These are phyloP conservation scores for Martes martes DNA, from an alignment of 2,113 vertebrate genomes.

Conservation along the genomic window DNA sequence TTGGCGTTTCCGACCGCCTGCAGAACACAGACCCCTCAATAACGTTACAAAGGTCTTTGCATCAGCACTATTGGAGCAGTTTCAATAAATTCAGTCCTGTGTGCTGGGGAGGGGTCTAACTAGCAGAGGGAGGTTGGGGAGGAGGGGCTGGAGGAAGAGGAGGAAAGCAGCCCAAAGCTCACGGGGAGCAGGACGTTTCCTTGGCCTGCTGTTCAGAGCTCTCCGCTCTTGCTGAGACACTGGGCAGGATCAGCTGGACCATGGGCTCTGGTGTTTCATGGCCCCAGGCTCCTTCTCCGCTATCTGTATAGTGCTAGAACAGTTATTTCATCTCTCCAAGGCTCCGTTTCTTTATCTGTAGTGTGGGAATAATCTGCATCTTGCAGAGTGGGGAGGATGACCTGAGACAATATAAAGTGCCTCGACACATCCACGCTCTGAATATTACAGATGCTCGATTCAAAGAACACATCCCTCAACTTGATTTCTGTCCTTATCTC, in stretches of 20 bases:
- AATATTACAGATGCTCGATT: not conserved
- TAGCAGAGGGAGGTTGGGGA: not conserved
- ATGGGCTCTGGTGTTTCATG: not conserved
- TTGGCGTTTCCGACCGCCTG: conserved; percentile 98
- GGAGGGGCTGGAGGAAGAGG: accelerated
- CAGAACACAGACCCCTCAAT: not conserved
- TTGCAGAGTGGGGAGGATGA: not conserved
- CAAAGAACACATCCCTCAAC: not conserved
- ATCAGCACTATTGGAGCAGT: not conserved
- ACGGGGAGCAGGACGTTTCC: not conserved
- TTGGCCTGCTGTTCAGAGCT: not conserved
- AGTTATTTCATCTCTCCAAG: not conserved
- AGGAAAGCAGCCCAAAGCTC: not conserved
- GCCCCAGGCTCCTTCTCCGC: not conserved
- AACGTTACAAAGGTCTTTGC: not conserved
- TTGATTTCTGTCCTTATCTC: not conserved
- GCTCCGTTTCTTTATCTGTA: not conserved
- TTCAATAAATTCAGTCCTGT: not conserved
- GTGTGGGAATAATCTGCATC: not conserved
- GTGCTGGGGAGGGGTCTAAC: not conserved
- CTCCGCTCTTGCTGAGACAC: not conserved
- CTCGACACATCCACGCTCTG: not conserved
- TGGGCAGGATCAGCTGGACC: not conserved
- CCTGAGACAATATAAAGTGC: not conserved
- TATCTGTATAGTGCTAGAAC: not conserved